Evolutionary conservation across 1,140 invertebrate species (phyloP).

Genomic region (Macrocentrus cingulum): DNA sequence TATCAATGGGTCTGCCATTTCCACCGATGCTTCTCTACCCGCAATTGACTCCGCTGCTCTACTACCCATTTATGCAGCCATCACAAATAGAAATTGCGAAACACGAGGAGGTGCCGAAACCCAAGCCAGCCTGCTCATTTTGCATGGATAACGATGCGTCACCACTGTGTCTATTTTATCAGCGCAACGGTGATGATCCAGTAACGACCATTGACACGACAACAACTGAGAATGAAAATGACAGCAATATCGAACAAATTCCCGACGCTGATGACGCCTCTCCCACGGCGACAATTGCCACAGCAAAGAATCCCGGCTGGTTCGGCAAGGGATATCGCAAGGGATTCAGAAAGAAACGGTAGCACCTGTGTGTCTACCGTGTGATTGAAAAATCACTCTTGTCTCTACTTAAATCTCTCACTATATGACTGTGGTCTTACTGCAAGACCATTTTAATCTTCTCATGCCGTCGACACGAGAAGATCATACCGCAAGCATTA

Average conservation of each 20-base stretch:
- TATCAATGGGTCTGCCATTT: constrained; percentile 57
- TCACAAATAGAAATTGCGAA: constrained; percentile 29
- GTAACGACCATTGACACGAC: constrained; percentile 12
- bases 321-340: constrained; percentile 66
- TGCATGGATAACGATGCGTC: constrained; percentile 56
- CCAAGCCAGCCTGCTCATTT: constrained; percentile 52
- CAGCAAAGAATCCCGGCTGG: constrained; percentile 65
- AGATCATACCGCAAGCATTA: too few relatives aligned
- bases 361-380: constrained; percentile 42
- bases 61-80: constrained; percentile 52
- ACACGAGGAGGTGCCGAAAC: constrained; percentile 39
- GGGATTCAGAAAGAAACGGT: constrained; percentile 60
- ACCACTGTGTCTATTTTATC: constrained; percentile 53
- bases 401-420: too few relatives aligned
- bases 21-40: constrained; percentile 56
- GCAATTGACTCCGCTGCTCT: constrained; percentile 50
- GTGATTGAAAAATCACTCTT: constrained; percentile 9
- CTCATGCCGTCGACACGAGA: too few relatives aligned
- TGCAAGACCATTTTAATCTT: too few relatives aligned
- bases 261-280: constrained; percentile 37
- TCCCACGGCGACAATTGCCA: constrained; percentile 40
- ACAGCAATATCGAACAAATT: constrained; percentile 38
- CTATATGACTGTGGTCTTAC: too few relatives aligned
- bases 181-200: constrained; percentile 39
- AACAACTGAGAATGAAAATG: constrained; percentile 34